Evolutionary conservation across 2,797 vertebrate species (phyloP).

Genomic region (Lerista edwardsae): DNA sequence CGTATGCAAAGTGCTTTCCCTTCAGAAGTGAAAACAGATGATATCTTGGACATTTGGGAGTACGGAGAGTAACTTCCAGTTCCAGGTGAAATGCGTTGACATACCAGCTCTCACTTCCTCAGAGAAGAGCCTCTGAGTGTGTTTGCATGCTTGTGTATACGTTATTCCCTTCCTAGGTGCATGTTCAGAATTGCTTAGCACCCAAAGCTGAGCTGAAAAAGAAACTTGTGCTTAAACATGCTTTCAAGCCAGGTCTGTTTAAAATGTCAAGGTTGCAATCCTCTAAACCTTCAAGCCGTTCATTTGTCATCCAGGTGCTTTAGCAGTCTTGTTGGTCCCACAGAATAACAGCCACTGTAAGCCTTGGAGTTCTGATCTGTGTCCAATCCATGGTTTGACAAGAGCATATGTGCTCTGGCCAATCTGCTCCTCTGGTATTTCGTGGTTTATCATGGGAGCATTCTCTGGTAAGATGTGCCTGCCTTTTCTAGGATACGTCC

Average conservation of each 20-base stretch:
- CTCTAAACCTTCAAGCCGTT: not conserved
- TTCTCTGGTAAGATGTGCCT: not conserved
- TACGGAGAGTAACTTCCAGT: not conserved
- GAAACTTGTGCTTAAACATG: not conserved
- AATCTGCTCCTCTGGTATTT: not conserved
- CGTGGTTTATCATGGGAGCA: not conserved
- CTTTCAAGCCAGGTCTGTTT: not conserved
- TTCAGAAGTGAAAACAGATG: not conserved
- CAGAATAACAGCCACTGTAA: not conserved
- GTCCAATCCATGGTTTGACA: not conserved
- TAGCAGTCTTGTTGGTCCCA: not conserved
- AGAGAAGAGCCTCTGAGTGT: not conserved
- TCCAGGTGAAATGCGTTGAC: not conserved
- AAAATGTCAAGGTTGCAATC: not conserved
- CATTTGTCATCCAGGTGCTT: not conserved
- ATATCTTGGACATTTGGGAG: not conserved
- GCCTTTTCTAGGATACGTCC: not conserved
- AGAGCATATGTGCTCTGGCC: not conserved
- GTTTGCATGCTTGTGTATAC: no score
- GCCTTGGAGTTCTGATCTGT: not conserved
- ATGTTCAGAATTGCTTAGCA: not conserved
- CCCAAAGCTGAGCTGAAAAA: not conserved
- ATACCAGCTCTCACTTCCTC: not conserved
- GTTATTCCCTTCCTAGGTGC: not conserved
- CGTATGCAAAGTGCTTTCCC: not conserved